These are phyloP conservation scores for Lepeophtheirus nordmannii DNA, from an alignment of 2,888 invertebrate species.

Conservation along the genomic window DNA sequence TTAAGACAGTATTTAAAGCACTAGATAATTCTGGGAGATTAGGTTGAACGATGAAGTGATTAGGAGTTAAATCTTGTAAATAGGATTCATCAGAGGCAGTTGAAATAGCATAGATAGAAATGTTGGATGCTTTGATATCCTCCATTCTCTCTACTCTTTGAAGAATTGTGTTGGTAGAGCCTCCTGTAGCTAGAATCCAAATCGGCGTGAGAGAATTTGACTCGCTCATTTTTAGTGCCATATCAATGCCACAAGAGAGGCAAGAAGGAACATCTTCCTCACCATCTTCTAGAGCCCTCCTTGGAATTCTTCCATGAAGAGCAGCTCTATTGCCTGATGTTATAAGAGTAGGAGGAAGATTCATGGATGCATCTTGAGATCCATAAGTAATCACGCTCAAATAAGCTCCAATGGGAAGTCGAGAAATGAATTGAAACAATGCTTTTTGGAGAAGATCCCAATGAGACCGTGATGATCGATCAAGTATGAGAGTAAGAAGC, in stretches of 20 bases:
- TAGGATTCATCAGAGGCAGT: neutral
- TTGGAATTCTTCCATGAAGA: slow-evolving; percentile 18
- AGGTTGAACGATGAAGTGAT: neutral
- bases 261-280: slow-evolving; percentile 1
- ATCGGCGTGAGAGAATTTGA: neutral
- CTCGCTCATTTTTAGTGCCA: neutral
- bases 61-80: neutral
- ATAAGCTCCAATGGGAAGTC: slow-evolving; percentile 14
- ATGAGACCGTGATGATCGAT: neutral
- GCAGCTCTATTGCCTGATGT: slow-evolving; percentile 10
- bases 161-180: neutral
- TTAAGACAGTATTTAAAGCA: neutral
- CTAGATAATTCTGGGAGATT: neutral
- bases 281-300: slow-evolving; percentile 15
- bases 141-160: neutral
- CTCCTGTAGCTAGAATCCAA: neutral
- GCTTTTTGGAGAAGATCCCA: slow-evolving; percentile 17
- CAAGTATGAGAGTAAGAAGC: slow-evolving; percentile 13
- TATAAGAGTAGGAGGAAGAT: slow-evolving; percentile 18
- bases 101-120: neutral
- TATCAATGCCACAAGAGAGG: slow-evolving; percentile 15
- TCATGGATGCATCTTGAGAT: slow-evolving; percentile 1
- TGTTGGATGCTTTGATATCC: neutral
- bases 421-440: slow-evolving; percentile 15
- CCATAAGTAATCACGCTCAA: slow-evolving; percentile 20